A percentile compares a stretch with the other conserved stretches of the same genome.
phyloP scores from a whole-genome alignment of 2,113 vertebrate genomes.

The Rhipidura dahli region DNA sequence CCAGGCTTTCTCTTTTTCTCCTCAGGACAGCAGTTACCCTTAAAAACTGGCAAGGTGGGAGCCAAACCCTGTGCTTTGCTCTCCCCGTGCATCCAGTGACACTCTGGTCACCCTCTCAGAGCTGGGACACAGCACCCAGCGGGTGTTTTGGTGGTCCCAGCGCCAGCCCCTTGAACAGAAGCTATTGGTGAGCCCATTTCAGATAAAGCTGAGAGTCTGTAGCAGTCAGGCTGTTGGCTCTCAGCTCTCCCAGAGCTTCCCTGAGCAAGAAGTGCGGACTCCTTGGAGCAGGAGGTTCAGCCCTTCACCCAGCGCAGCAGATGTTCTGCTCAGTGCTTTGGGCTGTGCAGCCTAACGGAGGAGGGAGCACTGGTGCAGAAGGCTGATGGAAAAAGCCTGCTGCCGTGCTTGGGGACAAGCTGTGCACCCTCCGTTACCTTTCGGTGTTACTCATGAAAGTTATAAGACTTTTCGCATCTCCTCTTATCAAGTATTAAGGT shows the following conservation, averaged over 20 bases:
- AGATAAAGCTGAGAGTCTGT: background rate
- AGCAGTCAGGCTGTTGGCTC: background rate
- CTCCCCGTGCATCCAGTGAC: background rate
- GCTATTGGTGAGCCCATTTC: background rate
- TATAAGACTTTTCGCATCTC: no score
- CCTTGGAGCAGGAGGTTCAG: background rate
- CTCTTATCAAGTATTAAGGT: no score
- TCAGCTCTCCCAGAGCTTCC: background rate
- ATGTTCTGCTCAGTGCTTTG: background rate
- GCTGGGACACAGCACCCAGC: background rate
- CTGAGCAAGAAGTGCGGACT: fast-evolving
- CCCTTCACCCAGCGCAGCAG: background rate
- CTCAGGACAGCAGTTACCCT: background rate
- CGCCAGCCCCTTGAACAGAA: background rate
- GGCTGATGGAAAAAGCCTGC: background rate
- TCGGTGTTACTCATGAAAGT: no score
- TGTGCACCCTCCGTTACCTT: background rate
- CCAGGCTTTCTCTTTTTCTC: background rate
- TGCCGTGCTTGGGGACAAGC: background rate
- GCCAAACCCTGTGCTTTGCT: background rate
- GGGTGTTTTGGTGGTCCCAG: background rate
- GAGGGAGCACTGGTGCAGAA: background rate
- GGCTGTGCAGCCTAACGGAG: background rate
- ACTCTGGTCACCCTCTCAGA: background rate
- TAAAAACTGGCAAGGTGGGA: background rate